Evolutionary conservation across 2,888 invertebrate genomes (phyloP), one percentile per base, ranked within the genome.

Genomic region (Hypercompe scribonia): DNA sequence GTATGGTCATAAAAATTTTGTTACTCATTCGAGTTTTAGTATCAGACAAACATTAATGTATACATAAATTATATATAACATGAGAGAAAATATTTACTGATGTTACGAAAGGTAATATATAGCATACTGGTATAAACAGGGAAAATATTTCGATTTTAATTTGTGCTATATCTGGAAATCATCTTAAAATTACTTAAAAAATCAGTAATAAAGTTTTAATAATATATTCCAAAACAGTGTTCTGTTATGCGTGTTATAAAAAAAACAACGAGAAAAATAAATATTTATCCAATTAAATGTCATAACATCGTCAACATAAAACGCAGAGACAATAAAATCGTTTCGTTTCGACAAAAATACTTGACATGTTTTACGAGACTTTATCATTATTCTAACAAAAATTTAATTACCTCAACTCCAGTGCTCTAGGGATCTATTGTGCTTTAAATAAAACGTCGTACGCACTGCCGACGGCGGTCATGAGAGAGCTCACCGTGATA

Each of bases 401-500:
- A 90, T 91, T 91, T 93, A 93, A 93, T 93, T 93, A 92, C 92
- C 90, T 88, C 89, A 87, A 90, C 88, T 88, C 89, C 84, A 88
- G 87, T 87, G 87, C 89, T 89, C 91, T 86, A 86, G 88, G 88
- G 90, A 82, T 87, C 92, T 89, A 93, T 93, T 94, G 92, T 94
- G 89, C 89, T 88, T 92, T 88, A 89, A 93, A 94, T 94, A 94
- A 94, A 95, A 95, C 91, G 94, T 93, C 94, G 93, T 91, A 92
- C 94, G 92, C 94, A 94, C 91, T 93, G 94, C 91, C 90, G 91
- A 87, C 88, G 93, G 93, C 92, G 94, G 94, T 94, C 94, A 93
- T 90, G 90, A 91, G 92, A 93, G 93, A 94, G 92, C 94, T 93
- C 93, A 91, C 92, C 91, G 94, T 95, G 95, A 95, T 95, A 95